Base-by-base conservation (phyloP, 2,113 vertebrate genomes). In the Ceuthmochares aereus region DNA sequence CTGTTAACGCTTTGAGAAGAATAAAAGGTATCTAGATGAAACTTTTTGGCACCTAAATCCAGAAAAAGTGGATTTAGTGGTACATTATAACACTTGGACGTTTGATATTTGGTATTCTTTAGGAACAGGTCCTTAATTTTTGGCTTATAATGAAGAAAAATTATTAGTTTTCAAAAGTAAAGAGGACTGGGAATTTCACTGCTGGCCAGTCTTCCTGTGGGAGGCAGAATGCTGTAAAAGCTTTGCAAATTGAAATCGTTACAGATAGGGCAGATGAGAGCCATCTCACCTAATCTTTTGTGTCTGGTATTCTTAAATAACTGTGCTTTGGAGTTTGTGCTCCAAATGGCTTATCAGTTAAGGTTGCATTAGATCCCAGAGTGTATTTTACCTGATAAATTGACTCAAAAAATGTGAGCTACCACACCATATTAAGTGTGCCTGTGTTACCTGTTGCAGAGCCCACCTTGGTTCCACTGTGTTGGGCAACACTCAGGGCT, bases 181-280 rank as follows among this genome's bases (percentile, higher is more conserved):
- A 58, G 40, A 43, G 15, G 37, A 12, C 45, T 73, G 45, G 32
- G 17, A 72, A 54, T 47, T 59, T 83, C 22, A 15, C 6, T 90
- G 15, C 54, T 74, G 43, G 21, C 19, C 51, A n/a, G 11, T 37
- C 43, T 49, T 84, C 30, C 56, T 58, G n/a, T 37, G 27, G 62
- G 49, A 56, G 40, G 25, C 12, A 52, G 34, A 42, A 19, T 52
- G 51, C 17, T 58, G 19, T 49, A 23, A 86, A 82, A 72, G 13
- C 30, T 49, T 67, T 27, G 11, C 13, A 63, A 54, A 32, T 37
- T 13, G 52, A 80, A 86, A 43, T 37, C 22, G 7, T 14, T 7
- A 10, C 8, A 34, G 12, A 34, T 26, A 26, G 8, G 4, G 12
- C 14, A 21, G 1, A 1, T 3, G 4, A 60, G 40, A 34, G 12